Percentiles rank a stretch among this genome's conserved stretches.
These are phyloP conservation scores for Sminthurides bifidus DNA, from an alignment of 1,140 invertebrate genomes.

Conservation along the genomic window DNA sequence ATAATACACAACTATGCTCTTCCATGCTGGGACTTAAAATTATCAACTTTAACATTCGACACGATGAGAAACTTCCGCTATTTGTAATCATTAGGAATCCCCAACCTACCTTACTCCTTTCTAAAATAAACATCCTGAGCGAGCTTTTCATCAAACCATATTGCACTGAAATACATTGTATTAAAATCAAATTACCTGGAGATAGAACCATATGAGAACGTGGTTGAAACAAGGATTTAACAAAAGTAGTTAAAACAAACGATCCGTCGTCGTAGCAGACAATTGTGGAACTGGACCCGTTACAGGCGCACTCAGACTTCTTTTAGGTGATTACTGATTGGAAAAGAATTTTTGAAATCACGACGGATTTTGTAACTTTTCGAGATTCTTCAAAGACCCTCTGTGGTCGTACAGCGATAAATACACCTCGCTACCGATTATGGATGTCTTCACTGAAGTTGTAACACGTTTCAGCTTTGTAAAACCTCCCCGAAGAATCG, in stretches of 20 bases:
- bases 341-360: too few relatives aligned
- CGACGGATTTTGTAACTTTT: too few relatives aligned
- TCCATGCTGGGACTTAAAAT: constrained; percentile 2
- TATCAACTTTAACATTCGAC: not conserved
- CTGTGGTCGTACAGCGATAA: too few relatives aligned
- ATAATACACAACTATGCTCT: not conserved
- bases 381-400: too few relatives aligned
- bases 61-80: not conserved
- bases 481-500: too few relatives aligned
- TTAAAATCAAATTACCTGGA: constrained; percentile 14
- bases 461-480: too few relatives aligned
- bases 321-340: too few relatives aligned
- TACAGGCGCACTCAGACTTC: too few relatives aligned
- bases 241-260: constrained; percentile 5
- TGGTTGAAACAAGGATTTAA: constrained; percentile 2
- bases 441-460: too few relatives aligned
- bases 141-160: not conserved
- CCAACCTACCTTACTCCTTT: not conserved
- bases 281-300: too few relatives aligned
- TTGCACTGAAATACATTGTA: not conserved
- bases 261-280: too few relatives aligned
- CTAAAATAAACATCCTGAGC: not conserved
- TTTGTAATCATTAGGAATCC: not conserved
- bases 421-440: too few relatives aligned
- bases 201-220: constrained; percentile 28